Percentiles rank a stretch among this genome's conserved stretches.
Evolutionary conservation across 1,140 invertebrate species (phyloP).

Genomic region (Lithobius niger): DNA sequence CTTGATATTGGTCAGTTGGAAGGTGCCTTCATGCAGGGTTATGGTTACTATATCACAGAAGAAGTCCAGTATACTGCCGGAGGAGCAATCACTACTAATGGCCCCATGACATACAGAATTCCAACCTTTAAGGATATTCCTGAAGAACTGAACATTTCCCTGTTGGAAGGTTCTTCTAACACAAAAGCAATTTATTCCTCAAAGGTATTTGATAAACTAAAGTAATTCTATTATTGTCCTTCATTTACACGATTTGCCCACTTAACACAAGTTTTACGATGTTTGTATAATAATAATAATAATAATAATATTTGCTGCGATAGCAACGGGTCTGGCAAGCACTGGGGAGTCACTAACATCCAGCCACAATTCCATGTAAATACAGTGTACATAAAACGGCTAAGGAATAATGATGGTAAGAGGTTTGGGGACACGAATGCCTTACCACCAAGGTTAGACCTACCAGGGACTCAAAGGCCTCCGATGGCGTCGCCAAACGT

Average conservation of each 20-base stretch:
- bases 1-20: conserved; percentile 34
- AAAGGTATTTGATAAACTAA: conserved; percentile 16
- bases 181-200: conserved; percentile 19
- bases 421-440: too few species aligned
- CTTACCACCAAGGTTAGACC: too few species aligned
- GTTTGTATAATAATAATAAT: too few species aligned
- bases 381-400: too few species aligned
- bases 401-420: too few species aligned
- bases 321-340: too few species aligned
- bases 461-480: too few species aligned
- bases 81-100: conserved; percentile 13
- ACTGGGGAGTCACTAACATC: too few species aligned
- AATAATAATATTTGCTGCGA: too few species aligned
- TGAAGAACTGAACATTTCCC: conserved; percentile 17
- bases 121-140: conserved; percentile 18
- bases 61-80: conserved; percentile 17
- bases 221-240: background rate
- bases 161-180: conserved; percentile 14
- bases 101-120: conserved; percentile 17
- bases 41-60: conserved; percentile 21
- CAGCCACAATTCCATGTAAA: too few species aligned
- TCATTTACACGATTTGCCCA: background rate
- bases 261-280: background rate
- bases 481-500: too few species aligned
- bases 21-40: conserved; percentile 34